phyloP scores from a whole-genome alignment of 2,888 invertebrate genomes.

The Stomorhina lunata region DNA sequence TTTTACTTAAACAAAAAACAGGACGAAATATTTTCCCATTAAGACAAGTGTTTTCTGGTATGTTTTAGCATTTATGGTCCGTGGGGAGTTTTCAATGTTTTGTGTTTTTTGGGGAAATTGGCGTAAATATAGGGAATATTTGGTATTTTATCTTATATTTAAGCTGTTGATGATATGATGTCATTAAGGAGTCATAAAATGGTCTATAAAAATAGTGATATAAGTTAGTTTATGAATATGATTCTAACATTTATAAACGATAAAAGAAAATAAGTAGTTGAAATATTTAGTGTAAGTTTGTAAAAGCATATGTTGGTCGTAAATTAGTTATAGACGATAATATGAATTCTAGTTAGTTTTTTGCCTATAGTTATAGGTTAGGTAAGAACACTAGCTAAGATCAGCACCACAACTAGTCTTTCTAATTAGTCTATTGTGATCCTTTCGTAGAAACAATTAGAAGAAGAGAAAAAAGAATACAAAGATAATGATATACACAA shows the following conservation, averaged over 20 bases:
- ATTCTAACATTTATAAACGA: slow-evolving; percentile 29
- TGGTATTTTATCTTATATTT: slow-evolving; percentile 44
- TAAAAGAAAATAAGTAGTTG: slow-evolving; percentile 9
- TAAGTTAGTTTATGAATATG: background rate
- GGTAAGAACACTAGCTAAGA: too few species aligned
- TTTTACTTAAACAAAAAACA: slow-evolving; percentile 31
- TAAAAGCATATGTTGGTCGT: background rate
- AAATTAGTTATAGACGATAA: background rate
- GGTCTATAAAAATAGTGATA: slow-evolving; percentile 32
- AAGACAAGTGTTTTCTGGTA: slow-evolving; percentile 58
- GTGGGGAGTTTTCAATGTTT: slow-evolving; percentile 58
- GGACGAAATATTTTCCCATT: slow-evolving; percentile 39
- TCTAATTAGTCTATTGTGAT: too few species aligned
- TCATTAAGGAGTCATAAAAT: slow-evolving; percentile 66
- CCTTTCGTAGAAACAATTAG: too few species aligned
- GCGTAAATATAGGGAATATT: slow-evolving; percentile 12
- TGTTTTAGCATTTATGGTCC: slow-evolving; percentile 58
- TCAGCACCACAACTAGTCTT: too few species aligned
- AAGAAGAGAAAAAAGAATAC: too few species aligned
- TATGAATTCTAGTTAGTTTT: background rate
- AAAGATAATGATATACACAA: too few species aligned
- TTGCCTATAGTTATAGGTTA: too few species aligned
- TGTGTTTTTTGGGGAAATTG: background rate
- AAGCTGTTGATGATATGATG: slow-evolving; percentile 66
- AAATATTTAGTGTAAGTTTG: background rate